A percentile compares a stretch with the other conserved stretches of the same genome.
Evolutionary conservation across 2,113 vertebrate genomes (phyloP).

Genomic region (Trochalopteron elliotii): DNA sequence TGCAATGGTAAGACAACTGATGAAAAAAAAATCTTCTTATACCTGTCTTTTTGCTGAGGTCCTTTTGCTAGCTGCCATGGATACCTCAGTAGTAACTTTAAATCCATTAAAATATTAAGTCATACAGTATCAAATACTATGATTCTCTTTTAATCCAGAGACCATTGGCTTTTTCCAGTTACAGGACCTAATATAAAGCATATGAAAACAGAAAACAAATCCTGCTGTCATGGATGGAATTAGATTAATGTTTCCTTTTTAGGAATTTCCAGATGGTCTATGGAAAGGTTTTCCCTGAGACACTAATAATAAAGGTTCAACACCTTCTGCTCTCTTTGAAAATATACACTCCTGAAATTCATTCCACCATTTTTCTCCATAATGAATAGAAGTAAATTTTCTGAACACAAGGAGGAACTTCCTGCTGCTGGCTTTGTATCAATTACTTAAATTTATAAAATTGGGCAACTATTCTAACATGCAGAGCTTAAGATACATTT

Average conservation of each 20-base stretch:
- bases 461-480: neutral
- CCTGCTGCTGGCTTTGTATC: neutral
- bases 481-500: neutral
- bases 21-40: neutral
- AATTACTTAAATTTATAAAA: neutral
- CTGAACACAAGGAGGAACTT: neutral
- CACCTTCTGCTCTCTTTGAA: neutral
- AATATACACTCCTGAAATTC: neutral
- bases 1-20: neutral
- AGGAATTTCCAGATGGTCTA: neutral
- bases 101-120: neutral
- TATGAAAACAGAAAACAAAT: neutral
- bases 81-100: neutral
- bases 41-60: neutral
- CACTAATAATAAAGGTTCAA: neutral
- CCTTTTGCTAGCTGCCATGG: neutral
- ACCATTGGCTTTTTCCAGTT: neutral
- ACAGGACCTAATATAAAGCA: neutral
- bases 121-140: neutral
- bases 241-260: neutral
- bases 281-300: neutral
- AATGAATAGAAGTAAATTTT: neutral
- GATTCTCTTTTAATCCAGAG: neutral
- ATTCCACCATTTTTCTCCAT: neutral
- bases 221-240: neutral